Percentiles rank a stretch among this genome's conserved stretches.
phyloP scores from a whole-genome alignment of 1,140 invertebrate species.

The Eueides isabella region DNA sequence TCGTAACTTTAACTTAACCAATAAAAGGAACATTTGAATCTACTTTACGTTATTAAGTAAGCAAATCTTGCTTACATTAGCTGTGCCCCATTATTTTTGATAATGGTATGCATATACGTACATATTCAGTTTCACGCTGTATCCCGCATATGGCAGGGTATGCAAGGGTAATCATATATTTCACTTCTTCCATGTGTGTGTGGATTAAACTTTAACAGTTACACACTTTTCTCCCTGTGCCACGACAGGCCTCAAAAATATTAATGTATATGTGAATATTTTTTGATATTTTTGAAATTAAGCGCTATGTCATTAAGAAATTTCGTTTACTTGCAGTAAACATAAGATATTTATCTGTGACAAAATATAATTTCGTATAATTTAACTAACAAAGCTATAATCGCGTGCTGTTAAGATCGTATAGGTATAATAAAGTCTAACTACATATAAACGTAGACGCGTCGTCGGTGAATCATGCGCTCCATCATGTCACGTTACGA shows the following conservation, averaged over 20 bases:
- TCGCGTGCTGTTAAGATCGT: background rate
- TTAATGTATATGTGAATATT: too few relatives aligned
- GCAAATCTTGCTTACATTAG: background rate
- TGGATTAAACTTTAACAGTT: too few relatives aligned
- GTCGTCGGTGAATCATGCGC: constrained; percentile 65
- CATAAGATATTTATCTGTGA: background rate
- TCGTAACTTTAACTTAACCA: background rate
- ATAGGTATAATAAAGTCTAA: constrained; percentile 11
- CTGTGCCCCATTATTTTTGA: background rate
- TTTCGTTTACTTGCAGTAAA: background rate
- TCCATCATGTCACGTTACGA: constrained; percentile 64
- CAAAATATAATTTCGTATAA: constrained; percentile 9
- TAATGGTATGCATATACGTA: too few relatives aligned
- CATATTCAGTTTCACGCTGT: too few relatives aligned
- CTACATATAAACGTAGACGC: constrained; percentile 33
- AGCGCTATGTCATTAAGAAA: background rate
- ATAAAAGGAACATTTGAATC: background rate
- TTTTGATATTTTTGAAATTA: background rate
- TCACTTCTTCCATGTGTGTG: too few relatives aligned
- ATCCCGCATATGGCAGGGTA: too few relatives aligned
- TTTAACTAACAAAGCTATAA: constrained; percentile 9
- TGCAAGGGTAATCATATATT: too few relatives aligned
- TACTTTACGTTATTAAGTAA: background rate
- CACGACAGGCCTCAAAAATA: too few relatives aligned
- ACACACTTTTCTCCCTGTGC: too few relatives aligned